phyloP scores from a whole-genome alignment of 2,797 vertebrate genomes.

The Enteromius paludinosus region DNA sequence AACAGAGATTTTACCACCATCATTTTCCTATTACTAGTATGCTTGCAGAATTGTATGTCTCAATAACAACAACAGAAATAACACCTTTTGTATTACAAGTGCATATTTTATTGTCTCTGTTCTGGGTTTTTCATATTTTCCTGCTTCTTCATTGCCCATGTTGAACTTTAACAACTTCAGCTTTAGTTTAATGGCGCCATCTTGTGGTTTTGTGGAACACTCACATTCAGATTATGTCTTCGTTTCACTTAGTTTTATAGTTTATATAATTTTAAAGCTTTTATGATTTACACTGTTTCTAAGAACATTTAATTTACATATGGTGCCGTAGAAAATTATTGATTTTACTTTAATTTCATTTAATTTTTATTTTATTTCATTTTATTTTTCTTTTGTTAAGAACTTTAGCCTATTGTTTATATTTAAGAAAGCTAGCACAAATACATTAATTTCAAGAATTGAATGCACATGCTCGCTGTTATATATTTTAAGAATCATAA shows the following conservation, averaged over 20 bases:
- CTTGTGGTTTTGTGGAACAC: background rate
- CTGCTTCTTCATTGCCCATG: background rate
- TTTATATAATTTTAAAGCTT: background rate
- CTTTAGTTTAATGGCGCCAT: conserved; percentile 2
- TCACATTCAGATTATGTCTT: background rate
- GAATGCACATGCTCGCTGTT: background rate
- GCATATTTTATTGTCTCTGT: background rate
- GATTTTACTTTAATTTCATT: too few relatives aligned
- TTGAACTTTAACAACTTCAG: background rate
- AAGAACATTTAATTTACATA: background rate
- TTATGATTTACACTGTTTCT: background rate
- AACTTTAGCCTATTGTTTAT: background rate
- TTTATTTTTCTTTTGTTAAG: too few relatives aligned
- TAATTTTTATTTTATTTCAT: background rate
- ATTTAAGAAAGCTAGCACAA: background rate
- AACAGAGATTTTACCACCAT: background rate
- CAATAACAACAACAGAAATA: background rate
- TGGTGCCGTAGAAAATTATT: background rate
- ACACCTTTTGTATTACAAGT: background rate
- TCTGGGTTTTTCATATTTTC: background rate
- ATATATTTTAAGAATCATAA: background rate
- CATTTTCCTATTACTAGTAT: background rate
- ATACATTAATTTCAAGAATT: background rate
- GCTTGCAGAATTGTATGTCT: background rate
- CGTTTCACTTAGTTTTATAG: background rate